These are phyloP conservation scores for Priocnemis perturbator DNA, from an alignment of 2,888 invertebrate genomes.

Conservation along the genomic window DNA sequence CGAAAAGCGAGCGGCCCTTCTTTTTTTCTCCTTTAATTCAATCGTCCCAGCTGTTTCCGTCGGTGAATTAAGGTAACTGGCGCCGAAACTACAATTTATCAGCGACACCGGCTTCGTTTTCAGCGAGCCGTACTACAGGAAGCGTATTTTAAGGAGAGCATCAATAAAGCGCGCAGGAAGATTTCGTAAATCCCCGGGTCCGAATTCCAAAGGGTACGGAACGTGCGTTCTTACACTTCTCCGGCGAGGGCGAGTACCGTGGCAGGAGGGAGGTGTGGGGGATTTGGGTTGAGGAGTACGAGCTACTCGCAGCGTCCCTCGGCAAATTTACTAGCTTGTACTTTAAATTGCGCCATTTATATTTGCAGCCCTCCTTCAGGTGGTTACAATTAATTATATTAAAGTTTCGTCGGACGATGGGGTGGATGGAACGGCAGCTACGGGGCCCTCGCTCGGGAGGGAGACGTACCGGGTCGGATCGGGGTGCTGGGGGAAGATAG, in stretches of 20 bases:
- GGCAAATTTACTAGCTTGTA: conserved; percentile 55
- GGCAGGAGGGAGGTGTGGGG: too few relatives aligned
- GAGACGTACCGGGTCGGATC: neutral
- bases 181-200: neutral
- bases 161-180: too few relatives aligned
- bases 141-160: too few relatives aligned
- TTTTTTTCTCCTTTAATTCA: too few relatives aligned
- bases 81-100: too few relatives aligned
- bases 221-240: neutral
- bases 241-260: too few relatives aligned
- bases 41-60: too few relatives aligned
- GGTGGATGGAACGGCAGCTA: conserved; percentile 25
- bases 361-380: conserved; percentile 51
- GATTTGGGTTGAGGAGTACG: neutral
- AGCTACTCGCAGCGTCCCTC: conserved; percentile 26
- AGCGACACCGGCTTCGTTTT: too few relatives aligned
- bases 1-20: too few relatives aligned
- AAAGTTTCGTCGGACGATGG: conserved; percentile 43
- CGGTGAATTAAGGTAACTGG: too few relatives aligned
- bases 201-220: conserved; percentile 32
- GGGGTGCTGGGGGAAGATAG: conserved; percentile 26
- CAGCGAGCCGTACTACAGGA: too few relatives aligned
- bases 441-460: conserved; percentile 4
- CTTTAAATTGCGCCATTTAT: conserved; percentile 65
- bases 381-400: conserved; percentile 61